Evolutionary conservation across 2,888 invertebrate species (phyloP).

Genomic region (Endotricha flammealis): DNA sequence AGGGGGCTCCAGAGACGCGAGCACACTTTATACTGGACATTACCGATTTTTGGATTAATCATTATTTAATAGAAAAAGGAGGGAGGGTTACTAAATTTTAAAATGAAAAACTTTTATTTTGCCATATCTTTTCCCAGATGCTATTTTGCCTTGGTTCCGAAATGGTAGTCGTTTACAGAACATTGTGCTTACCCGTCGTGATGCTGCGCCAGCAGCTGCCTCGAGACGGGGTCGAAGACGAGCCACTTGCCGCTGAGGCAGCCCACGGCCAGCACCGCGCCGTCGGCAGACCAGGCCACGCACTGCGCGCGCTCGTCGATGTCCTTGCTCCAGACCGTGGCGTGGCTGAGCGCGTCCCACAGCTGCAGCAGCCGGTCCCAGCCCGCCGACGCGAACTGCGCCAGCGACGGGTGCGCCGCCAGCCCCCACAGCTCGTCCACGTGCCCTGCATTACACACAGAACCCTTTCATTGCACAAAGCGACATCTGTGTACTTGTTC

Average conservation of each 20-base stretch:
- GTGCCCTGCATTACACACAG: conserved; percentile 84
- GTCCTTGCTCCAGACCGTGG: conserved; percentile 94
- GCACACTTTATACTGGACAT: too few species aligned
- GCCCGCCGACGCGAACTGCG: conserved; percentile 92
- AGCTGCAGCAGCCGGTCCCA: conserved; percentile 88
- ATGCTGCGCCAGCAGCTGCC: conserved; percentile 83
- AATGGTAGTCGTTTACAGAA: too few species aligned
- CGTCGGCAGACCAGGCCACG: conserved; percentile 88
- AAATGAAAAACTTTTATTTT: too few species aligned
- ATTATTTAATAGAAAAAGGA: too few species aligned
- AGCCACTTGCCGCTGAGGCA: conserved; percentile 89
- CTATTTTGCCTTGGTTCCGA: too few species aligned
- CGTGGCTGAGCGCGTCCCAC: conserved; percentile 93
- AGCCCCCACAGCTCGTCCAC: conserved; percentile 94
- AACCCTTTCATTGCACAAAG: too few species aligned
- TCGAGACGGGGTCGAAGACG: conserved; percentile 87
- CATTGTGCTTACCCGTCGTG: conserved; percentile 84
- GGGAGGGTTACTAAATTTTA: too few species aligned
- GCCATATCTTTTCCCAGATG: too few species aligned
- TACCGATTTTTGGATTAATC: too few species aligned
- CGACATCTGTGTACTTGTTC: too few species aligned
- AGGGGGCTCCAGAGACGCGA: too few species aligned
- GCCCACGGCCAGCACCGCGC: conserved; percentile 86
- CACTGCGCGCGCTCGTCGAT: conserved; percentile 92
- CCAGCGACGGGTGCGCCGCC: conserved; percentile 87